Conservation (phyloP, 2,113 vertebrate genomes). For the Corythaixoides concolor region DNA sequence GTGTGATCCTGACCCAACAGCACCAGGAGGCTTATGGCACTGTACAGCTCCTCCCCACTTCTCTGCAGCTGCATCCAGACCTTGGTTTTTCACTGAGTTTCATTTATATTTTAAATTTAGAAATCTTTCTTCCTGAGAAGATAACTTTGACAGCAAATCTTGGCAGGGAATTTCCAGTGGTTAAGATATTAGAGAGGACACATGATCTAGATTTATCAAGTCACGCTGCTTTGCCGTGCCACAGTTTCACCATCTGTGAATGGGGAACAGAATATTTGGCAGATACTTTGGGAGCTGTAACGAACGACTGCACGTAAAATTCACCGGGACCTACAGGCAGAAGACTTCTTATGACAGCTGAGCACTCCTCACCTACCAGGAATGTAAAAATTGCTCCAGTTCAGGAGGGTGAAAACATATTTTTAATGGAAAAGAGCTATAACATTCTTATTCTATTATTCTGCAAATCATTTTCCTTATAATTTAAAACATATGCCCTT, state of each 20-base stretch:
- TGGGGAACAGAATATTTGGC: not conserved
- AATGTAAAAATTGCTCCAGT: not conserved
- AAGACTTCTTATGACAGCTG: not conserved
- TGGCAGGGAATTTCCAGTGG: not conserved
- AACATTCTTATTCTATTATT: not conserved
- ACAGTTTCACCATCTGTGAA: not conserved
- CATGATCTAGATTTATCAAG: not conserved
- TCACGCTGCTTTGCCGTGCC: not conserved
- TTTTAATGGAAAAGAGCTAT: too few species aligned
- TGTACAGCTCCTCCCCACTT: not conserved
- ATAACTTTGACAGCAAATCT: not conserved
- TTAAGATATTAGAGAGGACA: not conserved
- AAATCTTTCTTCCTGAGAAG: not conserved
- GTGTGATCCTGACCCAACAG: not conserved
- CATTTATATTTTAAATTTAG: not conserved
- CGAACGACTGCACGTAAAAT: not conserved
- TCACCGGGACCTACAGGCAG: not conserved
- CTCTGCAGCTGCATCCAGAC: not conserved
- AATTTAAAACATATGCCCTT: not conserved
- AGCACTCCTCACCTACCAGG: not conserved
- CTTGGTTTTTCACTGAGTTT: not conserved
- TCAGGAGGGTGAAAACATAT: too few species aligned
- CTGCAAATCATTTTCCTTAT: not conserved
- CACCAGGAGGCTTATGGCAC: accelerated
- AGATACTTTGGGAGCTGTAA: not conserved